phyloP scores from a whole-genome alignment of 2,797 vertebrate genomes.

The Saxicola maurus region DNA sequence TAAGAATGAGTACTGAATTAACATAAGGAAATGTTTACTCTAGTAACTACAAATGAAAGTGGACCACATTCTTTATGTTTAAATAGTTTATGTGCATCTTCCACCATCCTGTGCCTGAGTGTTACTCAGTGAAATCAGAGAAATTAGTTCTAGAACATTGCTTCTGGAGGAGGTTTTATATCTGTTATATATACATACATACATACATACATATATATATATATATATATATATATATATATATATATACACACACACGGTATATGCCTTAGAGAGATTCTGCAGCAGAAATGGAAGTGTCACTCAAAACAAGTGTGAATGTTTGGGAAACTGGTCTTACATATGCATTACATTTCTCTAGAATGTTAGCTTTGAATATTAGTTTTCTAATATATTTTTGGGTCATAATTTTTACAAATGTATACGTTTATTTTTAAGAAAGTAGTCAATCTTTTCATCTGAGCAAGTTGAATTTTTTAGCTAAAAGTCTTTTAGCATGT shows the following conservation, averaged over 20 bases:
- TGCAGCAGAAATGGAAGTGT: not conserved
- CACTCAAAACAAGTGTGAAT: not conserved
- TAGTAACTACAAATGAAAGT: not conserved
- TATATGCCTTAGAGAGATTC: not conserved
- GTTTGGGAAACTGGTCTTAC: not conserved
- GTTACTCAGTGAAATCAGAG: not conserved
- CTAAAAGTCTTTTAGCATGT: not conserved
- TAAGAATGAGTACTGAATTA: not conserved
- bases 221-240: accelerated
- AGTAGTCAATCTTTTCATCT: not conserved
- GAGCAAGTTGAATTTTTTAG: not conserved
- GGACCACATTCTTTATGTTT: not conserved
- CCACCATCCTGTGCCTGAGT: not conserved
- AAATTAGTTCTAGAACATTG: not conserved
- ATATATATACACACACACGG: accelerated
- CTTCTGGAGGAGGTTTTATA: not conserved
- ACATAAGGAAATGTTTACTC: not conserved
- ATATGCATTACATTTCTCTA: not conserved
- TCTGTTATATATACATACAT: not conserved
- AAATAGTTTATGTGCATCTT: not conserved
- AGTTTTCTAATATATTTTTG: not conserved
- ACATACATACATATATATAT: no score
- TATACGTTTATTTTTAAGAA: not conserved
- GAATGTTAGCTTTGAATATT: not conserved
- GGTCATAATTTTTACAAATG: not conserved